Percentiles rank a stretch among this genome's conserved stretches.
Conservation (phyloP, 2,113 vertebrate genomes). For the Hippocampus zosterae region DNA sequence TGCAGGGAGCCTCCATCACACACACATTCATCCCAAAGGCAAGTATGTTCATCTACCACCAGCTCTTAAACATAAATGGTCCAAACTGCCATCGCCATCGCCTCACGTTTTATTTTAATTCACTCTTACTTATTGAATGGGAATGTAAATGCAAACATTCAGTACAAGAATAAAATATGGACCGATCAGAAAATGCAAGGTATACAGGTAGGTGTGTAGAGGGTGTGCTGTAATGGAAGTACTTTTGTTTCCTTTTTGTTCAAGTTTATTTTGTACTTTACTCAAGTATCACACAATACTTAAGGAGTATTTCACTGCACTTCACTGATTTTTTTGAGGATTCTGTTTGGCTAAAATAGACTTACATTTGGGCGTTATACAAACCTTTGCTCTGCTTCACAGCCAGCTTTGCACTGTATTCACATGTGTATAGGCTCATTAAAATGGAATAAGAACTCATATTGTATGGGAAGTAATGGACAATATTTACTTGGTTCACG, state of each 20-base stretch:
- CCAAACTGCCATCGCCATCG: neutral
- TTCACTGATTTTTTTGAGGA: neutral
- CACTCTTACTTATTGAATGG: neutral
- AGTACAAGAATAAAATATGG: neutral
- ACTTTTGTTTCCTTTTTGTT: neutral
- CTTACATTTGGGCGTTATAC: neutral
- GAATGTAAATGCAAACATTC: neutral
- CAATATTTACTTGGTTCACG: neutral
- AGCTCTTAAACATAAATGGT: neutral
- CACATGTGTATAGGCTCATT: neutral
- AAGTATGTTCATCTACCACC: neutral
- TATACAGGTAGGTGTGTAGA: neutral
- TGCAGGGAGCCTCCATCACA: constrained; percentile 60
- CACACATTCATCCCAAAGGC: constrained; percentile 6
- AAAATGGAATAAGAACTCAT: neutral
- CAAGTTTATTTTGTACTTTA: neutral
- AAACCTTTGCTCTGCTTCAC: neutral
- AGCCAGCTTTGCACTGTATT: neutral
- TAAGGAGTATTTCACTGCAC: neutral
- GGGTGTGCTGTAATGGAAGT: neutral
- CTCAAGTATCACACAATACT: neutral
- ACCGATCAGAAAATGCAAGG: neutral
- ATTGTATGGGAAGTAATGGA: neutral
- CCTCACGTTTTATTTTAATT: neutral
- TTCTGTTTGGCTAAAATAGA: neutral